phyloP scores from a whole-genome alignment of 2,888 invertebrate species.

The Deilephila elpenor region DNA sequence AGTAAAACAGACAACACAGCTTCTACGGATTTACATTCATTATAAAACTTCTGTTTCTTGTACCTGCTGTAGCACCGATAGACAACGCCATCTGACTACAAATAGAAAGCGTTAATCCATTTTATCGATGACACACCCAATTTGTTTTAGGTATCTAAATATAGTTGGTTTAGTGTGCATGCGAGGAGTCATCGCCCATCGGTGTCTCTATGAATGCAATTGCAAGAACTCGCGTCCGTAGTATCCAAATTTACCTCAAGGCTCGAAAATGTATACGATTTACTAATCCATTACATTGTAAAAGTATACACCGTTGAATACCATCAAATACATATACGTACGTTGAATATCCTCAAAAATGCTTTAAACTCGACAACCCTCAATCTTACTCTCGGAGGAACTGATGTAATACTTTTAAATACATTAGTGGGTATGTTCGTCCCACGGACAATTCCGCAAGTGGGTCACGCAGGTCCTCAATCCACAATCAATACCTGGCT shows the following conservation, averaged over 20 bases:
- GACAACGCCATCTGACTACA: no score
- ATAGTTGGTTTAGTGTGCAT: not conserved
- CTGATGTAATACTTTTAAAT: not conserved
- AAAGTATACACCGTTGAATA: not conserved
- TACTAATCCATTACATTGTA: not conserved
- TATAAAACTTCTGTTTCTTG: not conserved
- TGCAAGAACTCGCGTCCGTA: not conserved
- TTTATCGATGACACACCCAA: no score
- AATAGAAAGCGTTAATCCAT: no score
- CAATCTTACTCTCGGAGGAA: not conserved
- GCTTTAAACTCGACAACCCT: no score
- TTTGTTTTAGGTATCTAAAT: no score
- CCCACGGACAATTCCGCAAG: slow-evolving; percentile 12
- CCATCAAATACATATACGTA: no score
- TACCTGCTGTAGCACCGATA: not conserved
- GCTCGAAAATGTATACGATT: no score
- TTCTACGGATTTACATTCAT: not conserved
- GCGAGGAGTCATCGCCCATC: not conserved
- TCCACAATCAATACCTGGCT: slow-evolving; percentile 25
- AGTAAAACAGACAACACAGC: not conserved
- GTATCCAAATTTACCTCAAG: not conserved
- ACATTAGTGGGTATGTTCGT: not conserved
- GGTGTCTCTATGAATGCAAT: not conserved
- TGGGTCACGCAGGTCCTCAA: slow-evolving; percentile 14
- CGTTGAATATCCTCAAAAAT: no score